Percentiles rank a stretch among this genome's conserved stretches.
These are phyloP conservation scores for Epicampocera succincta DNA, from an alignment of 2,888 invertebrate species.

Conservation along the genomic window DNA sequence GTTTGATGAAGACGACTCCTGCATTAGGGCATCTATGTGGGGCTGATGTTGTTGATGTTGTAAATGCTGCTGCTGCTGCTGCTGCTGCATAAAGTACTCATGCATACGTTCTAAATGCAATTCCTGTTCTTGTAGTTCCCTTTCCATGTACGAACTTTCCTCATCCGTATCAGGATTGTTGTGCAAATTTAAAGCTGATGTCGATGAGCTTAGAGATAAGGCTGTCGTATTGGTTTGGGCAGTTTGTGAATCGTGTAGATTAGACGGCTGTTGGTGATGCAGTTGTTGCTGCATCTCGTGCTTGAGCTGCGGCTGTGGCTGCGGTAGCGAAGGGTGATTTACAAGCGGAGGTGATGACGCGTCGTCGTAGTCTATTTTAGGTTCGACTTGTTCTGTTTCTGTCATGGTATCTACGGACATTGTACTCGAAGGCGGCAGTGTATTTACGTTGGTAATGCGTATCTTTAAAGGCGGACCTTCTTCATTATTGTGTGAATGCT, in stretches of 20 bases:
- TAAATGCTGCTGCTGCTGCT: conserved; percentile 77
- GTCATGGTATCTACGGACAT: conserved; percentile 51
- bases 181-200: conserved; percentile 66
- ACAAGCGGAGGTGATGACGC: conserved; percentile 50
- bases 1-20: conserved; percentile 75
- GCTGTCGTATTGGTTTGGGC: conserved; percentile 62
- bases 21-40: conserved; percentile 75
- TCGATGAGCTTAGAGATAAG: conserved; percentile 66
- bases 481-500: conserved; percentile 69
- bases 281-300: conserved; percentile 35
- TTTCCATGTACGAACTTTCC: conserved; percentile 64
- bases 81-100: conserved; percentile 77
- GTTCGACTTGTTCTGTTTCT: conserved; percentile 69
- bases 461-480: conserved; percentile 67
- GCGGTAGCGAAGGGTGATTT: conserved; percentile 34
- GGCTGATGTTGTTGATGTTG: conserved; percentile 73
- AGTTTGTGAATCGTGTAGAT: conserved; percentile 63
- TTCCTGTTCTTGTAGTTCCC: conserved; percentile 68
- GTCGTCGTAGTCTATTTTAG: conserved; percentile 71
- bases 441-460: conserved; percentile 67
- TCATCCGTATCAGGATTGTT: conserved; percentile 67
- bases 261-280: conserved; percentile 49
- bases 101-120: conserved; percentile 71
- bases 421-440: conserved; percentile 68
- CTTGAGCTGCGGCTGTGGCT: conserved; percentile 44